Base-by-base conservation (phyloP, 2,888 invertebrate species). In the Pachycephus smyrnensis region DNA sequence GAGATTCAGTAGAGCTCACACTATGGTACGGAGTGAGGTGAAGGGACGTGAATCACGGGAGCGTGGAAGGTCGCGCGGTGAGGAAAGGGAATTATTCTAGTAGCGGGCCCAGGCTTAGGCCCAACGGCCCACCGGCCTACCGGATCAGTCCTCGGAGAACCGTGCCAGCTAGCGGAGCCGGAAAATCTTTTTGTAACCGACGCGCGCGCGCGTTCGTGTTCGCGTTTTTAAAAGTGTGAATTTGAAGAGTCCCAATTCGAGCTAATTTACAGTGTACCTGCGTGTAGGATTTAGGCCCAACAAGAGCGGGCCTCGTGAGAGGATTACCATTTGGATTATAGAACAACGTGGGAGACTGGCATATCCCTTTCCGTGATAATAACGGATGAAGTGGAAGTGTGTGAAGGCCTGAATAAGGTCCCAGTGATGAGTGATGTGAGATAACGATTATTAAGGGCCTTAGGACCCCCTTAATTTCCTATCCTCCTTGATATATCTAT, bases 131-230 rank as follows among this genome's bases (percentile, higher is more conserved):
- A 84, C 87, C 85, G 87, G 40, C 55, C 23, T 55, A 55, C 55
- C 55, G 55, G 55, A 85, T 86, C 89, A 90, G 90, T 90, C 87
- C 88, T 88, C 87, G 87, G 86, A 88, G 89, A 89, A 87, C 88
- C 88, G 90, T 87, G 87, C 88, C 83, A 84, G 84, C 83, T 71
- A 33, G 71, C 32, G 71, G 32, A 71, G 55, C 55, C 55, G 55
- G 55, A 9, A 23, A 55, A 55, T 23, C 55, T 23, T 55, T 55
- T 55, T 55, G 23, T 55, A 55, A 68, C 71, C 9, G 73, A 37
- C 79, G 73, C 69, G 79, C 79, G 84, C 78, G 78, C 81, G 81
- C 79, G 80, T 81, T 82, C 79, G 80, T 76, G n/a, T 68, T 23
- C 73, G 69, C 12, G 55, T 55, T 23, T 55, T 55, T 55, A 55